Conservation (phyloP, 2,888 invertebrate genomes). For the Stenolophus ochropezus region DNA sequence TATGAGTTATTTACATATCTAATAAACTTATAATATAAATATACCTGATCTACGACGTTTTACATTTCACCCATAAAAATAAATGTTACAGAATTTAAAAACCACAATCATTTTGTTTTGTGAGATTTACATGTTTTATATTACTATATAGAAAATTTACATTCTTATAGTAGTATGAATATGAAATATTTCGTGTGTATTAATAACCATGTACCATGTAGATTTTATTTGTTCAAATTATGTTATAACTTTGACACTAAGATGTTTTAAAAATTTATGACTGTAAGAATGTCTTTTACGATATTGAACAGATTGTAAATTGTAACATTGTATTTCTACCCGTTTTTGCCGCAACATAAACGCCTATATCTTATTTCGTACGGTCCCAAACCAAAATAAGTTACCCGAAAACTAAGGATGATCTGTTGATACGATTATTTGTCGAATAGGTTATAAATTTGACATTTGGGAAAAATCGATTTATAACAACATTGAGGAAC, state of each 20-base stretch:
- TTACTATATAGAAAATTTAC: too few relatives aligned
- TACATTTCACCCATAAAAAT: too few relatives aligned
- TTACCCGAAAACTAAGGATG: not conserved
- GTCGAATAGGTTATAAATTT: not conserved
- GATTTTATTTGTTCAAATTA: not conserved
- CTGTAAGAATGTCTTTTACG: not conserved
- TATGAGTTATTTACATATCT: too few relatives aligned
- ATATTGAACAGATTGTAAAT: not conserved
- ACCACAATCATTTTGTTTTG: too few relatives aligned
- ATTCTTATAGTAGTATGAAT: too few relatives aligned
- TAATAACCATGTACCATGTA: too few relatives aligned
- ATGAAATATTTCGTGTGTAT: too few relatives aligned
- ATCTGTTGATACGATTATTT: slow-evolving; percentile 12
- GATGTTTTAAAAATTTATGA: not conserved
- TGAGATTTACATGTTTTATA: too few relatives aligned
- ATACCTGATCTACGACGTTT: too few relatives aligned
- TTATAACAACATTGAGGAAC: not conserved
- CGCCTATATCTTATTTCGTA: not conserved
- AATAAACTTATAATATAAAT: too few relatives aligned
- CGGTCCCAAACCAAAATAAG: not conserved
- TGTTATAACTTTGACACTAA: not conserved
- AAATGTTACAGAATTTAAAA: too few relatives aligned
- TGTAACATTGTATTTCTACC: not conserved
- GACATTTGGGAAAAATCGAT: not conserved
- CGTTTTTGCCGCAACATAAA: not conserved